phyloP scores from a whole-genome alignment of 2,797 vertebrate genomes.

The Falco berigora region DNA sequence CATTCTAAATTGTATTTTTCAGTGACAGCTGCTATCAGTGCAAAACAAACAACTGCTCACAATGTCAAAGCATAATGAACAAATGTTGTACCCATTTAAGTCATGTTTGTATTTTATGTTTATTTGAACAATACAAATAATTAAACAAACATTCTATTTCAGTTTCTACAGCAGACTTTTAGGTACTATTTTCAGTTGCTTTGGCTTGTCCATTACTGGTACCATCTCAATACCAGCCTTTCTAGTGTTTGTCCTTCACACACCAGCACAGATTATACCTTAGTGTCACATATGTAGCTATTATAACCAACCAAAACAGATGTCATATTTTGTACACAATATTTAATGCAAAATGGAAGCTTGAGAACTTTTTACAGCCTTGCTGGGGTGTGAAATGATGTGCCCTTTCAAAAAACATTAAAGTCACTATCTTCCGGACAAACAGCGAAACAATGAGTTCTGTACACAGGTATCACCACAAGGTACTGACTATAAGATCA shows the following conservation, averaged over 20 bases:
- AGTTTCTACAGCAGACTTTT: background rate
- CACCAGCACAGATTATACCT: background rate
- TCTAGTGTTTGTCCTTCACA: background rate
- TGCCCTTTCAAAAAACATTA: background rate
- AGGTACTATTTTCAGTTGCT: background rate
- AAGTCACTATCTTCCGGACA: background rate
- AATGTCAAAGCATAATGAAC: background rate
- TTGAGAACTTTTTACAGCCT: background rate
- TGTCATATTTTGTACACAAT: background rate
- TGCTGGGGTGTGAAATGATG: background rate
- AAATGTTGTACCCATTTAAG: background rate
- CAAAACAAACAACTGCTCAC: background rate
- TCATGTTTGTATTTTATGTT: conserved; percentile 10
- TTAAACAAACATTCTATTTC: background rate
- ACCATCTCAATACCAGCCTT: background rate
- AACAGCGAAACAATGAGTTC: background rate
- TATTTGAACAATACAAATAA: conserved; percentile 48
- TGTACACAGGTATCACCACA: background rate
- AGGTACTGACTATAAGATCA: background rate
- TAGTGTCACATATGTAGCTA: background rate
- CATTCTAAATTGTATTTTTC: background rate
- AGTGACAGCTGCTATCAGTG: background rate
- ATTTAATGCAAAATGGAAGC: background rate
- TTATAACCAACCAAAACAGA: background rate
- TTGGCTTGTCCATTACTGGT: background rate